Base-by-base conservation (phyloP, 2,797 vertebrate genomes). In the Zalophus californianus region DNA sequence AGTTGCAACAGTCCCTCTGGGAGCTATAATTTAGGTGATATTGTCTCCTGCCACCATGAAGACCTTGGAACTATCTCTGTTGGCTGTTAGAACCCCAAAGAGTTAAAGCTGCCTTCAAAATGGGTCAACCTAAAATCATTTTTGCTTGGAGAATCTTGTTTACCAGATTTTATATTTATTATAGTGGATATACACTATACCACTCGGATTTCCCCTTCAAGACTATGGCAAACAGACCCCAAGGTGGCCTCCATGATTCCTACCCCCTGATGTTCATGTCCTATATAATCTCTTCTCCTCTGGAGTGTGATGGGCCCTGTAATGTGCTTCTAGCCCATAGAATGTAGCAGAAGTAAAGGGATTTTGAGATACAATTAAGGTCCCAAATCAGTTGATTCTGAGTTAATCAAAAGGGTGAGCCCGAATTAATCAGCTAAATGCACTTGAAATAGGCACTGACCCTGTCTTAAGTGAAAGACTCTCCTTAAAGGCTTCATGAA, bases 201-300 rank as follows among this genome's bases (percentile, higher is more conserved):
- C 27, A 23, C 35, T 4, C 4, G 16, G 21, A 25, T 25, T 52
- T 79, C 48, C 62, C 64, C 66, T 79, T 21, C 7, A 27, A 25
- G 32, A 41, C 38, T 16, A 7, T 27, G 86, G 38, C 18, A 66
- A 25, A 48, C 25, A 90, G 62, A 78, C 18, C 13, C 18, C 32
- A 38, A 25, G 7, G 21, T 44, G 35, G 35, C 7, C 44, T 10
- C 11, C 2, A 5, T 11, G 32, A 32, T 21, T 29, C 29, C 21
- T 23, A 32, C 9, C 16, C 6, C n/a, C 15, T 6, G 3, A 54
- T 10, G 2, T 8, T 15, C 5, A n/a, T 48, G 20, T 1, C n/a
- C 8, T 72, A 32, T 10, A 32, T 38, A 80, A 87, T 29, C 11
- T 58, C 21, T 35, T 38, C 12, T 68, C 20, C 29, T 32, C 21